Conservation (phyloP, 1,140 invertebrate species). For the Drosophila funebris region DNA sequence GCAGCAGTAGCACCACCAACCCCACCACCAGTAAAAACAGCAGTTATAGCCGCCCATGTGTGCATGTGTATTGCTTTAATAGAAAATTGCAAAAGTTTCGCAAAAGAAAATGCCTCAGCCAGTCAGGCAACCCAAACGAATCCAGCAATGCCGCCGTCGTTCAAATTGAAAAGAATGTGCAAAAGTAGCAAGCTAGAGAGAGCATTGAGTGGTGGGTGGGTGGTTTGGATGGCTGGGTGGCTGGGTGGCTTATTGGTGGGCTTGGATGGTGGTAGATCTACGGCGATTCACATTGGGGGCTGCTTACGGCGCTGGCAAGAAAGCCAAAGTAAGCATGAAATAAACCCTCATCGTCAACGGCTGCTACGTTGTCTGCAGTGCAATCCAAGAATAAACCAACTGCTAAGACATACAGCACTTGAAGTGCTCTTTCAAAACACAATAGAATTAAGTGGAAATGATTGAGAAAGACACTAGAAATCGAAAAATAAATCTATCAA, state of each 20-base stretch:
- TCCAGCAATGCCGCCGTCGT: constrained; percentile 25
- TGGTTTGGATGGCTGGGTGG: constrained; percentile 6
- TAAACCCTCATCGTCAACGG: constrained; percentile 74
- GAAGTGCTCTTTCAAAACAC: not conserved
- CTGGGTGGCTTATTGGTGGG: not conserved
- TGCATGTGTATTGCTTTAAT: constrained; percentile 79
- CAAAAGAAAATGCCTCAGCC: constrained; percentile 79
- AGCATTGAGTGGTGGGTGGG: constrained; percentile 8
- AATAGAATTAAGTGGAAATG: not conserved
- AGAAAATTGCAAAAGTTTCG: constrained; percentile 82
- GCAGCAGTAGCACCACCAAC: not conserved
- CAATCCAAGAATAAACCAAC: not conserved
- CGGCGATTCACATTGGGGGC: constrained; percentile 41
- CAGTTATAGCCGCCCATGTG: constrained; percentile 37
- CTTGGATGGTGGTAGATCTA: constrained; percentile 26
- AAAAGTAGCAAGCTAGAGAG: constrained; percentile 68
- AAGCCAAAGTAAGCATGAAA: constrained; percentile 78
- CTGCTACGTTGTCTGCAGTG: constrained; percentile 62
- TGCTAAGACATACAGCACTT: not conserved
- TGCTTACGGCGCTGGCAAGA: constrained; percentile 56
- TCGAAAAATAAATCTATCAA: too few species aligned
- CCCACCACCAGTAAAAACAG: not conserved
- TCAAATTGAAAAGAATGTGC: constrained; percentile 81
- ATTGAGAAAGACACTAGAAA: not conserved
- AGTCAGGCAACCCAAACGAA: constrained; percentile 67